Evolutionary conservation across 2,888 invertebrate species (phyloP), one percentile per base, ranked within the genome.

Genomic region (Myathropa florea): DNA sequence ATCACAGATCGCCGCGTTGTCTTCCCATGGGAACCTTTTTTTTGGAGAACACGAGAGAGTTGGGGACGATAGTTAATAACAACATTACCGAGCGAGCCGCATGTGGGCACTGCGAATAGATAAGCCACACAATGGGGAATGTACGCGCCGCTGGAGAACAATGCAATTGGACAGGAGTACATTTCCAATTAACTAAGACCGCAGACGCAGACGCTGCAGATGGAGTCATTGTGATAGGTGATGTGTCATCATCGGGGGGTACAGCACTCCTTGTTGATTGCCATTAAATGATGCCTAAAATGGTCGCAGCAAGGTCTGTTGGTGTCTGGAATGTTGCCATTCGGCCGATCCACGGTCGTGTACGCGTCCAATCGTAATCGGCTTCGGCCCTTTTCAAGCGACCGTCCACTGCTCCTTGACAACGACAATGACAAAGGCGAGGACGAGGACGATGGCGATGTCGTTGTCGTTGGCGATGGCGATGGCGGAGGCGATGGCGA

Each of bases 271-370:
- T 68, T 46, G 68, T 60, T 82, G 78, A 79, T 83, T 70, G 86
- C 68, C 83, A 83, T 83, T 83, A 86, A 86, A 70, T 61, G 79
- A 75, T 86, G 60, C 86, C 86, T 75, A 79, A 86, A 86, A 86
- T 86, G 86, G 86, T 59, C 73, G 75, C 39, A 67, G 64, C 86
- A 75, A 67, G 86, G 82, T 75, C 70, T 83, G 78, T 83, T 82
- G 86, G 86, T 86, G 86, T 86, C 83, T 75, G 86, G 78, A 83
- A 86, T 86, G 78, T 79, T 86, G 83, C 83, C 75, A 79, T 78
- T 78, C 39, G n/a, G 70, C 63, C 28, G 72, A 72, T 53, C 21
- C 60, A 61, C 76, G 71, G 33, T 28, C 23, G 26, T 39, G 30
- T 26, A 14, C 30, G 59, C 23, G 30, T 60, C 46, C 67, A n/a